Percentiles rank a stretch among this genome's conserved stretches.
Conservation (phyloP, 2,113 vertebrate species). For the Crotalus horridus region DNA sequence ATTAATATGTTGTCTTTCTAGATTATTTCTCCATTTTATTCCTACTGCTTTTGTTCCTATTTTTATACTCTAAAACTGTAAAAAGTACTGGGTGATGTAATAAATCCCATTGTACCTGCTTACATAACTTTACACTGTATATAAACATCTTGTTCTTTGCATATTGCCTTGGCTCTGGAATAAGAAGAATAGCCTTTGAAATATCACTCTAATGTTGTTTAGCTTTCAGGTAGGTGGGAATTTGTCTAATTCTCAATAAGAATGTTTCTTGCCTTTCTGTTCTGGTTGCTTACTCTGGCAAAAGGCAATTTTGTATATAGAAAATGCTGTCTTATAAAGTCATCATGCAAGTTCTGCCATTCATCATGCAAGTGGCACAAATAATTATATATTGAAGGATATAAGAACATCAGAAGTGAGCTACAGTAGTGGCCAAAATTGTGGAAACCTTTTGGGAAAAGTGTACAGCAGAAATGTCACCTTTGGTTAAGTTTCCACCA, state of each 20-base stretch:
- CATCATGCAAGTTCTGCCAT: not conserved
- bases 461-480: too few relatives aligned
- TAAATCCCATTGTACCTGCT: not conserved
- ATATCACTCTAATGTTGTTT: not conserved
- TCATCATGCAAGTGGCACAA: not conserved
- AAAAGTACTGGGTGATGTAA: not conserved
- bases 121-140: not conserved
- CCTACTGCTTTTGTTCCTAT: not conserved
- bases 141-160: not conserved
- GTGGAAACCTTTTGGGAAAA: too few relatives aligned
- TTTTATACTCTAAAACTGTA: not conserved
- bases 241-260: not conserved
- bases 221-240: not conserved
- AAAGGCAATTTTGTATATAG: not conserved
- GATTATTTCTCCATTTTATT: not conserved
- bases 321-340: not conserved
- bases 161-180: not conserved
- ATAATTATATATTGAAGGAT: not conserved
- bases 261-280: not conserved
- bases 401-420: not conserved
- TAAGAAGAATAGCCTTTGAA: not conserved
- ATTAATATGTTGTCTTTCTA: not conserved
- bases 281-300: not conserved
- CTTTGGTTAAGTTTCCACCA: too few relatives aligned
- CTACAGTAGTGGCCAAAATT: not conserved